phyloP scores from a whole-genome alignment of 2,113 vertebrate species.

The Progne subis region DNA sequence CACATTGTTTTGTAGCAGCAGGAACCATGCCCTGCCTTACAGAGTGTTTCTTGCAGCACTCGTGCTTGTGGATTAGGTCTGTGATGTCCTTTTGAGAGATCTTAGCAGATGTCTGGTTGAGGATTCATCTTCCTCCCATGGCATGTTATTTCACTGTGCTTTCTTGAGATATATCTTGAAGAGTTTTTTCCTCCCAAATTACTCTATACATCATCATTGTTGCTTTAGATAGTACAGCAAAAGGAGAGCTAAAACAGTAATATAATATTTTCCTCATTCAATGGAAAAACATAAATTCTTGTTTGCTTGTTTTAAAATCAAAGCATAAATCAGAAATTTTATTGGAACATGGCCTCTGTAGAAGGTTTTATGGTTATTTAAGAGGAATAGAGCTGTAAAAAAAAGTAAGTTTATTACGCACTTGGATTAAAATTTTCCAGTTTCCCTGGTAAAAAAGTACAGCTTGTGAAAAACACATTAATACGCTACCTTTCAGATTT shows the following conservation, averaged over 20 bases:
- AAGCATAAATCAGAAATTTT: background rate
- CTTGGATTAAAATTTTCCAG: background rate
- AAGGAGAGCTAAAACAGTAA: background rate
- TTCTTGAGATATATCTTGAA: background rate
- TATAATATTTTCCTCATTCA: background rate
- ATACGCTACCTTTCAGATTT: background rate
- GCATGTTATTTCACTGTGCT: background rate
- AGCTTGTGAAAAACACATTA: background rate
- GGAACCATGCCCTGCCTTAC: too few species aligned
- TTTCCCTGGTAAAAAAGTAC: background rate
- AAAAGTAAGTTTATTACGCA: background rate
- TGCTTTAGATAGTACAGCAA: background rate
- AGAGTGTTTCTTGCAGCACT: fast-evolving
- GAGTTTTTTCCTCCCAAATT: background rate
- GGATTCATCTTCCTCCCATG: background rate
- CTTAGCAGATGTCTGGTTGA: background rate
- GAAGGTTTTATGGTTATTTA: background rate
- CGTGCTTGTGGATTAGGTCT: fast-evolving
- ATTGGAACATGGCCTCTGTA: background rate
- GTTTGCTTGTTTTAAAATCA: background rate
- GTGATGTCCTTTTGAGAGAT: background rate
- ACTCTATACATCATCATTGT: background rate
- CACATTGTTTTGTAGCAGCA: fast-evolving
- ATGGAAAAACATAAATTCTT: background rate
- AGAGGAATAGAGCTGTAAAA: background rate